Percentiles rank a stretch among this genome's conserved stretches.
These are phyloP conservation scores for Seladonia tumulorum DNA, from an alignment of 2,888 invertebrate genomes.

Conservation along the genomic window DNA sequence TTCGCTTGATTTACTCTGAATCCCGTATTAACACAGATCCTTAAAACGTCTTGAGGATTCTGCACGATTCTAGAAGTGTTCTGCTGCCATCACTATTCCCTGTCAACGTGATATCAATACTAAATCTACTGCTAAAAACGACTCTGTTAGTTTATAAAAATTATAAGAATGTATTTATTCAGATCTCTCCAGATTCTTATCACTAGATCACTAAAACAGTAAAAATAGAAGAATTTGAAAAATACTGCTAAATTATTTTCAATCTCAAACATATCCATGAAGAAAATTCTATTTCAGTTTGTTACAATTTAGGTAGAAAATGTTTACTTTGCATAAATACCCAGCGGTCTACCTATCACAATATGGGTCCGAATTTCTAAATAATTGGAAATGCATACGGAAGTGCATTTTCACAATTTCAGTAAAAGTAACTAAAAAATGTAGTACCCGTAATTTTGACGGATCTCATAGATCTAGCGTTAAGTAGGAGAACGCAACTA, in stretches of 20 bases:
- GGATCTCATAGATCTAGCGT: too few relatives aligned
- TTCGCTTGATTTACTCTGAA: neutral
- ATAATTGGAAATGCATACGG: too few relatives aligned
- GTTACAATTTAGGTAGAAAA: neutral
- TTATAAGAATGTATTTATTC: neutral
- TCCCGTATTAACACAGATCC: neutral
- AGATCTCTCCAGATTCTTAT: neutral
- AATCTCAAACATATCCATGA: too few relatives aligned
- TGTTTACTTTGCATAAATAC: too few relatives aligned
- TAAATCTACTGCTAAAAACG: too few relatives aligned
- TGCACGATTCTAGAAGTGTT: neutral
- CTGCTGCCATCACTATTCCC: neutral
- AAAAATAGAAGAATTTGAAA: neutral
- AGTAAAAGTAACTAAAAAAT: neutral
- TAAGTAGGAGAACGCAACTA: neutral
- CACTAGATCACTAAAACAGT: too few relatives aligned
- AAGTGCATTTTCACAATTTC: neutral
- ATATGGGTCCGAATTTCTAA: neutral
- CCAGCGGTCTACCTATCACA: too few relatives aligned
- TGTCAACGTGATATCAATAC: neutral
- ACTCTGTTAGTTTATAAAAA: neutral
- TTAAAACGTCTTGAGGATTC: neutral
- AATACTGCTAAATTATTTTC: neutral
- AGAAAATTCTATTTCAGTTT: neutral
- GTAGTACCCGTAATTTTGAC: too few relatives aligned